phyloP scores from a whole-genome alignment of 1,140 invertebrate species.

The Reticulitermes speratus region DNA sequence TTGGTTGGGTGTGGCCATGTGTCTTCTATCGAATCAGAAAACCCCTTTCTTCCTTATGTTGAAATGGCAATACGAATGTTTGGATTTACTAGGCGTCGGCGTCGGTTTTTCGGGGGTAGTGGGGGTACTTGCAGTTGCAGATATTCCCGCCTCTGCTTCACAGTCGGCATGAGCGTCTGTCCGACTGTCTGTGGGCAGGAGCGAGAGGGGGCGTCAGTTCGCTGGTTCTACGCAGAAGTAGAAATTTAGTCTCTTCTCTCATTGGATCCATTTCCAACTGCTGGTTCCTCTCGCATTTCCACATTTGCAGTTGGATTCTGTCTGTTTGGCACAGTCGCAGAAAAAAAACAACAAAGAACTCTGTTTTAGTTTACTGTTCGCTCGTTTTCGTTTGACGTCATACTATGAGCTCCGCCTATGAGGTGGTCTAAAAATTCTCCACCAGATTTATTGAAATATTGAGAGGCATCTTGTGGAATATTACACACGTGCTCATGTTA shows the following conservation, averaged over 20 bases:
- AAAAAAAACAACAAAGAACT: neutral
- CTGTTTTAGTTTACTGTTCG: neutral
- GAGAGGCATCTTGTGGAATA: too few species aligned
- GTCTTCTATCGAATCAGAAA: neutral
- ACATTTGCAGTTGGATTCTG: slow-evolving; percentile 7
- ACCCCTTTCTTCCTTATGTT: neutral
- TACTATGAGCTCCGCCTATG: neutral
- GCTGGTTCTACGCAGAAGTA: slow-evolving; percentile 17
- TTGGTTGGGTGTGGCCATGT: slow-evolving; percentile 3
- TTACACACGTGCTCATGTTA: too few species aligned
- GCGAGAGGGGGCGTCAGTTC: neutral
- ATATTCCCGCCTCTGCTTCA: slow-evolving; percentile 5
- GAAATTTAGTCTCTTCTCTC: neutral
- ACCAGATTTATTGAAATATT: neutral
- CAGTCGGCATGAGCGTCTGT: slow-evolving; percentile 2
- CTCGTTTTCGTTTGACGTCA: neutral
- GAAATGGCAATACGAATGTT: neutral
- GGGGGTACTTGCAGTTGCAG: neutral
- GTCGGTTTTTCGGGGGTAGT: neutral
- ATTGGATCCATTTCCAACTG: slow-evolving; percentile 4
- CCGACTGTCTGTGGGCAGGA: slow-evolving; percentile 1
- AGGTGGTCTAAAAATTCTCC: neutral
- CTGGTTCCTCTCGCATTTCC: neutral
- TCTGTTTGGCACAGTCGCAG: slow-evolving; percentile 16
- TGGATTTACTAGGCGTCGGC: neutral